Conservation (phyloP, 2,113 vertebrate species). For the Mustela nigripes region DNA sequence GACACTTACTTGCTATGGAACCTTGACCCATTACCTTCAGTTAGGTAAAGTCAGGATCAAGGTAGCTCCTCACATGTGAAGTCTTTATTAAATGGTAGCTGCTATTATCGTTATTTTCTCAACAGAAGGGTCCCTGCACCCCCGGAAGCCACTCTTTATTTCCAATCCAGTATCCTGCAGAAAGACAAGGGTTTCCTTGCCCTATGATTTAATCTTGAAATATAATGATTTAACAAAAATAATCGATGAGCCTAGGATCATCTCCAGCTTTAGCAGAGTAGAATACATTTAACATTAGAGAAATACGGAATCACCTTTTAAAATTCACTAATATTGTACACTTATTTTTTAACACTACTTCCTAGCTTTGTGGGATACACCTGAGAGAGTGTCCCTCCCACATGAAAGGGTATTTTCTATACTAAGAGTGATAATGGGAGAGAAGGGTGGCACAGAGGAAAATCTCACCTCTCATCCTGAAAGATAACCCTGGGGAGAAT, state of each 20-base stretch:
- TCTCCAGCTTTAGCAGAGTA: neutral
- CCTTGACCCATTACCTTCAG: neutral
- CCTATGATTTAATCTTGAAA: constrained; percentile 42
- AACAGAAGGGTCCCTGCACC: neutral
- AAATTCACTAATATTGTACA: neutral
- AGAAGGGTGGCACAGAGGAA: neutral
- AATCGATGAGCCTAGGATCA: neutral
- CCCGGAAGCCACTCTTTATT: neutral
- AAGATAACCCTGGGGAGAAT: neutral
- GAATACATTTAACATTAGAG: neutral
- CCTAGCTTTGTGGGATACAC: neutral
- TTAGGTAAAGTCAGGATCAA: neutral
- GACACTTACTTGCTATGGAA: neutral
- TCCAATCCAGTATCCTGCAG: neutral
- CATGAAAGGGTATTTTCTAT: neutral
- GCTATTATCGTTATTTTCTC: neutral
- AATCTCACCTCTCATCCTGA: neutral
- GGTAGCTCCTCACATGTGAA: neutral
- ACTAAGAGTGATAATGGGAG: neutral
- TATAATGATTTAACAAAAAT: neutral
- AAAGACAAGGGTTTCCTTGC: neutral
- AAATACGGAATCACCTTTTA: neutral
- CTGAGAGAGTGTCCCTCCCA: neutral
- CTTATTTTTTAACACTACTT: constrained; percentile 18
- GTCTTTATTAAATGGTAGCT: neutral